Percentiles rank a stretch among this genome's conserved stretches.
Evolutionary conservation across 2,113 vertebrate species (phyloP).

Genomic region (Carassius gibelio): DNA sequence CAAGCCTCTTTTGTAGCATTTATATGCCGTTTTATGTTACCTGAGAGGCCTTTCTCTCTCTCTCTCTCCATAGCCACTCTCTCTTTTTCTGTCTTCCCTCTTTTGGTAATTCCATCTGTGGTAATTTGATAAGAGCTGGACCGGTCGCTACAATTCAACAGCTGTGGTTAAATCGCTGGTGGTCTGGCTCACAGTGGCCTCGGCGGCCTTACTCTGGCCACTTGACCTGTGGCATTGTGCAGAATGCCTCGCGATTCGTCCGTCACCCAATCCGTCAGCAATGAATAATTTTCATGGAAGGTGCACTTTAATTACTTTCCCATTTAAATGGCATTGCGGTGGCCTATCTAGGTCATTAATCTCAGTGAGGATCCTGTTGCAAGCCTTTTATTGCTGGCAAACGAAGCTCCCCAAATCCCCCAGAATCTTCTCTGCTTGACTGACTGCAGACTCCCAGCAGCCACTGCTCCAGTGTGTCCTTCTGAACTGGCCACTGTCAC

Average conservation of each 20-base stretch:
- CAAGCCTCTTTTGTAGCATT: slow-evolving; percentile 80
- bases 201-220: slow-evolving; percentile 74
- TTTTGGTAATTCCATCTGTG: slow-evolving; percentile 64
- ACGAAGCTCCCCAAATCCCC: slow-evolving; percentile 90
- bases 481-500: slow-evolving; percentile 23
- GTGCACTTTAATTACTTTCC: slow-evolving; percentile 99
- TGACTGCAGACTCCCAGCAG: slow-evolving; percentile 74
- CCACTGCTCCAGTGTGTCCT: slow-evolving; percentile 35
- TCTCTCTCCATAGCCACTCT: slow-evolving; percentile 59
- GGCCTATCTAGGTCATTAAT: slow-evolving; percentile 99
- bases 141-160: slow-evolving; percentile 76
- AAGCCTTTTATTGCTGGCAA: slow-evolving; percentile 91
- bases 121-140: slow-evolving; percentile 75
- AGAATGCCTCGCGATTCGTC: slow-evolving; percentile 93
- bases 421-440: slow-evolving; percentile 89
- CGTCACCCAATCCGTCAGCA: slow-evolving; percentile 97
- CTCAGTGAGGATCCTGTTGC: slow-evolving; percentile 98
- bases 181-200: slow-evolving; percentile 64
- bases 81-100: slow-evolving; percentile 60
- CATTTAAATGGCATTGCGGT: slow-evolving; percentile 99
- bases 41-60: slow-evolving; percentile 63
- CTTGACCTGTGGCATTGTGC: slow-evolving; percentile 91
- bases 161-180: slow-evolving; percentile 72
- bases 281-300: slow-evolving; percentile 99
- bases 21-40: slow-evolving; percentile 82